Percentiles rank a stretch among this genome's conserved stretches.
Conservation (phyloP, 2,888 invertebrate species). For the Carpatolechia fugitivella region DNA sequence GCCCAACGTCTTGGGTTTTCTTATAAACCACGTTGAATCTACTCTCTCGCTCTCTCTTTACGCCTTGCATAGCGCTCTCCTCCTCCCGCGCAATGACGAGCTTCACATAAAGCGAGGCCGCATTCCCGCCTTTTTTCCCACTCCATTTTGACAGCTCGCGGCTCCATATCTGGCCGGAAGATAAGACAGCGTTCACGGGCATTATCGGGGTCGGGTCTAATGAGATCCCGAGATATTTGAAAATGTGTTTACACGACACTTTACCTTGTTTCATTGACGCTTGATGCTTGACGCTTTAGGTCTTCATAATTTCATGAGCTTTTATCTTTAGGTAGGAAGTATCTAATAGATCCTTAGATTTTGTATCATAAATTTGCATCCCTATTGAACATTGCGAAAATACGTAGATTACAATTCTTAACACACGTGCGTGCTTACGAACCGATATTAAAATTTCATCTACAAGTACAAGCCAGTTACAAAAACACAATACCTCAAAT, state of each 20-base stretch:
- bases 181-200: constrained; percentile 72
- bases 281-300: no score
- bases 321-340: no score
- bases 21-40: constrained; percentile 78
- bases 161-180: constrained; percentile 77
- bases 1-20: constrained; percentile 80
- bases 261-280: no score
- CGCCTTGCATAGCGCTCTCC: constrained; percentile 38
- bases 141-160: constrained; percentile 80
- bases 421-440: no score
- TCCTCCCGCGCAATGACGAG: constrained; percentile 74
- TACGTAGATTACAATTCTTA: no score
- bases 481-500: no score
- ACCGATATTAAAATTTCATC: no score
- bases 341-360: no score
- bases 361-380: no score
- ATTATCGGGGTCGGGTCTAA: constrained; percentile 17
- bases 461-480: no score
- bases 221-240: background rate
- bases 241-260: background rate
- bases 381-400: no score
- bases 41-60: constrained; percentile 54
- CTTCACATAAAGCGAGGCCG: constrained; percentile 78
- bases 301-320: no score
- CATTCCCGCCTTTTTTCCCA: constrained; percentile 81